phyloP scores from a whole-genome alignment of 2,113 vertebrate species.

The Phrynosoma blainvillii region DNA sequence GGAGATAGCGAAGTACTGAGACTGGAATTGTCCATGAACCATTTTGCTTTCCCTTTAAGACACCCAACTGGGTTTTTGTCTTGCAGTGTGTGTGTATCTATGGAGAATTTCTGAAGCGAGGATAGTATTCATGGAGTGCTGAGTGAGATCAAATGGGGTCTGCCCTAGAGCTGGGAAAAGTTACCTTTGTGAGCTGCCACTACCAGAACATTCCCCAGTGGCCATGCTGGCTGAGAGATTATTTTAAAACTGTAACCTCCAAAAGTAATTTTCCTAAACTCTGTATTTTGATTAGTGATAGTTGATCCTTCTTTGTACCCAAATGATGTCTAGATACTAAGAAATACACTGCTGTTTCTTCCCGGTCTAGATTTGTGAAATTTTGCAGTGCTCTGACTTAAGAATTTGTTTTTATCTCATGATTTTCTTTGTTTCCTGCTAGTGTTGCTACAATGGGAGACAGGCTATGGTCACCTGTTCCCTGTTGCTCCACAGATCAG shows the following conservation, averaged over 20 bases:
- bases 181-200: not conserved
- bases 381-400: not conserved
- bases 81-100: not conserved
- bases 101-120: not conserved
- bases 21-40: not conserved
- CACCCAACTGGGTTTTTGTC: not conserved
- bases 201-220: too few relatives aligned
- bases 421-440: not conserved
- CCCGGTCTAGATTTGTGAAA: not conserved
- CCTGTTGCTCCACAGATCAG: too few relatives aligned
- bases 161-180: not conserved
- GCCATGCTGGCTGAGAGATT: too few relatives aligned
- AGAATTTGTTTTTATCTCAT: not conserved
- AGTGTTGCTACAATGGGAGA: not conserved
- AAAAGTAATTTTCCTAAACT: too few relatives aligned
- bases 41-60: not conserved
- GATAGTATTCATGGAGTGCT: not conserved
- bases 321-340: not conserved
- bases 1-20: not conserved
- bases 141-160: not conserved
- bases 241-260: too few relatives aligned
- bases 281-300: too few relatives aligned
- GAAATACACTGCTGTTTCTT: not conserved
- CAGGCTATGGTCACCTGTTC: not conserved
- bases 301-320: not conserved